These are phyloP conservation scores for Heliconius sara DNA, from an alignment of 2,888 invertebrate species.

Conservation along the genomic window DNA sequence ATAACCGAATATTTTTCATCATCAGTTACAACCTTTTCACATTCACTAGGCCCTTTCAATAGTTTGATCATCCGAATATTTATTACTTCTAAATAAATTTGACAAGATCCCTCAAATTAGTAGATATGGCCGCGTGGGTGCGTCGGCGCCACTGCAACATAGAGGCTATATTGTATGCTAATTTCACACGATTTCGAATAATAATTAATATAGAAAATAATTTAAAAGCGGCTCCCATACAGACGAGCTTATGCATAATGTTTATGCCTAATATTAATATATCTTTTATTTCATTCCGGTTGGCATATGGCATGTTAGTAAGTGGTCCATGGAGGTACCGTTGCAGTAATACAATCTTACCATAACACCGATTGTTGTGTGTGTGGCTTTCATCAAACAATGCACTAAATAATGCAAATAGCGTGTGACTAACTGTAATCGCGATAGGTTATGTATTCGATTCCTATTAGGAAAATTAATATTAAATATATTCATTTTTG, in stretches of 20 bases:
- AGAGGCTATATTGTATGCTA: slow-evolving; percentile 78
- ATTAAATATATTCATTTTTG: background rate
- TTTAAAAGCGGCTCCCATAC: slow-evolving; percentile 66
- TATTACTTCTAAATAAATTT: slow-evolving; percentile 37
- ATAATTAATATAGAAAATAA: slow-evolving; percentile 74
- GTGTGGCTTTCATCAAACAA: slow-evolving; percentile 44
- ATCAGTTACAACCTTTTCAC: slow-evolving; percentile 48
- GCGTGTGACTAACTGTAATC: background rate
- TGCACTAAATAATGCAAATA: slow-evolving; percentile 31
- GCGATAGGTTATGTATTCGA: background rate
- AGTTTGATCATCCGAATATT: slow-evolving; percentile 6
- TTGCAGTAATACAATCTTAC: slow-evolving; percentile 45
- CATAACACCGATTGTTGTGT: slow-evolving; percentile 42
- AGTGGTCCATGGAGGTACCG: slow-evolving; percentile 44
- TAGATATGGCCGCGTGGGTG: slow-evolving; percentile 55
- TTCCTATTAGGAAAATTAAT: background rate
- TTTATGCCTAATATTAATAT: slow-evolving; percentile 45
- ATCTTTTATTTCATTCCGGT: slow-evolving; percentile 49
- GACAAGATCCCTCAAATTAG: slow-evolving; percentile 51
- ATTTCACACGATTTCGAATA: slow-evolving; percentile 65
- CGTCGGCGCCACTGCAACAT: slow-evolving; percentile 59
- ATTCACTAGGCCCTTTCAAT: slow-evolving; percentile 31
- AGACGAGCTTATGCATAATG: slow-evolving; percentile 60
- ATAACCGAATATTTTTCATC: slow-evolving; percentile 50
- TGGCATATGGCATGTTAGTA: slow-evolving; percentile 46